Evolutionary conservation across 35 echinoderm and acorn worm species (phyloP).

Genomic region (Apostichopus parvimensis): DNA sequence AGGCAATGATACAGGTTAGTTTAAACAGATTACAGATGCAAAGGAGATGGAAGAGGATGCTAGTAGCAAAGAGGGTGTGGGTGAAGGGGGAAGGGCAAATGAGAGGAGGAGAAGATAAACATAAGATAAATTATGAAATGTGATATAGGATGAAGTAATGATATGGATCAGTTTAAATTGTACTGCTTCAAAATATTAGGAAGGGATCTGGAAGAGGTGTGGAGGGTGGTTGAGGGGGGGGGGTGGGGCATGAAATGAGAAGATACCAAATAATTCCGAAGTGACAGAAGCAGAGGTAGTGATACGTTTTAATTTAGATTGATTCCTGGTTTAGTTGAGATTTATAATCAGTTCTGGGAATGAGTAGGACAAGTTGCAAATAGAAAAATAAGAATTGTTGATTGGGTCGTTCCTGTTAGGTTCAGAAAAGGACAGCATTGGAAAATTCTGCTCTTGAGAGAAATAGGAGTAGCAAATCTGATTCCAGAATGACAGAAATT

Average conservation of each 20-base stretch:
- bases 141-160: too few species aligned
- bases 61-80: background rate
- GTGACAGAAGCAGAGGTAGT: too few species aligned
- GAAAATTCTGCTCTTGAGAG: slow-evolving; percentile 66
- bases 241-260: too few species aligned
- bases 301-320: too few species aligned
- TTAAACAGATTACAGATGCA: background rate
- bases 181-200: background rate
- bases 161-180: too few species aligned
- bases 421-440: slow-evolving; percentile 73
- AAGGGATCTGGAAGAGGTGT: background rate
- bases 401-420: slow-evolving; percentile 30
- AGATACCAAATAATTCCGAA: too few species aligned
- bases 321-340: too few species aligned
- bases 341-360: too few species aligned
- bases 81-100: too few species aligned
- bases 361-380: too few species aligned
- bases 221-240: too few species aligned
- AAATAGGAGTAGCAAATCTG: slow-evolving; percentile 55
- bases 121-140: slow-evolving; percentile 7
- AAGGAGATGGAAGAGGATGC: background rate
- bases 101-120: background rate
- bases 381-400: background rate
- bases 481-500: slow-evolving; percentile 69
- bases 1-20: too few species aligned